Percentiles rank a stretch among this genome's conserved stretches.
Evolutionary conservation across 2,113 vertebrate genomes (phyloP).

Genomic region (Beaufortia kweichowensis): DNA sequence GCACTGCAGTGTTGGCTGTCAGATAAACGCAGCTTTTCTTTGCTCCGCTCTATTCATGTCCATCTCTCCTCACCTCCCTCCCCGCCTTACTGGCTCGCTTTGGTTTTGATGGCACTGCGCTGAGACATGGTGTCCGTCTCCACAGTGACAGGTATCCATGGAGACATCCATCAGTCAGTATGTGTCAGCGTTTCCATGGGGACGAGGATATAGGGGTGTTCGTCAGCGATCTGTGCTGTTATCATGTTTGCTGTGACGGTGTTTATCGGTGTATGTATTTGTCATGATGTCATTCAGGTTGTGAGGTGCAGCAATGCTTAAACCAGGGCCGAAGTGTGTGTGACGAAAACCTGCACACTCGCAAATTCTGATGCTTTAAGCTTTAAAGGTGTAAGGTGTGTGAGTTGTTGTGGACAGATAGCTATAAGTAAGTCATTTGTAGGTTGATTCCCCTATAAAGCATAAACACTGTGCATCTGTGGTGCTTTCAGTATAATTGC

Average conservation of each 20-base stretch:
- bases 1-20: constrained; percentile 27
- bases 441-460: too few species aligned
- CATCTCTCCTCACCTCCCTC: constrained; percentile 24
- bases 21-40: constrained; percentile 32
- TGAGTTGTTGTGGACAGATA: neutral
- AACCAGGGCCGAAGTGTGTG: neutral
- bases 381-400: too few species aligned
- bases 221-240: constrained; percentile 52
- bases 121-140: constrained; percentile 67
- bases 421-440: too few species aligned
- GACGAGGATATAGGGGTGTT: constrained; percentile 36
- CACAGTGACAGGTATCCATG: constrained; percentile 70
- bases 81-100: constrained; percentile 34
- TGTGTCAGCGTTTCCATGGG: constrained; percentile 62
- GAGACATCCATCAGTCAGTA: constrained; percentile 73
- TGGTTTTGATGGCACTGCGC: constrained; percentile 54
- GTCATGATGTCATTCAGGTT: constrained; percentile 65
- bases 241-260: constrained; percentile 71
- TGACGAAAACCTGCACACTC: neutral
- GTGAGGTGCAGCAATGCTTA: neutral
- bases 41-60: constrained; percentile 18
- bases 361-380: too few species aligned
- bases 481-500: too few species aligned
- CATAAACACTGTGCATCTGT: too few species aligned
- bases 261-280: constrained; percentile 68